Evolutionary conservation across 2,113 vertebrate species (phyloP), one percentile per base, ranked within the genome.

Genomic region (Rhynchomys soricoides): DNA sequence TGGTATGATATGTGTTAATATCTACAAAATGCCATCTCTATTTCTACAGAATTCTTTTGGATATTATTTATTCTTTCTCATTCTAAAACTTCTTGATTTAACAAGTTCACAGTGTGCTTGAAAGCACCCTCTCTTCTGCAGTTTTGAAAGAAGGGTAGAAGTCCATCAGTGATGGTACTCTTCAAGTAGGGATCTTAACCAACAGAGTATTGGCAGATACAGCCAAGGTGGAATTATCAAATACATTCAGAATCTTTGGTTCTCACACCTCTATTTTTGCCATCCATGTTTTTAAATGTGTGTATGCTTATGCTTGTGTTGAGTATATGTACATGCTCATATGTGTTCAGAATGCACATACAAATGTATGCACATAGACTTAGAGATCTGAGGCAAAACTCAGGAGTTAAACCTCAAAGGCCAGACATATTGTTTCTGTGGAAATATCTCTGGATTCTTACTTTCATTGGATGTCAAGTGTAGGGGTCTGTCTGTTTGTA

Each of bases 1-100:
- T 89, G 17, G n/a, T 17, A 29, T 62, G 37, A 73, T 37, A 85
- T 16, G 31, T 31, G 74, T 13, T 81, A 88, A 8, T 68, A 77
- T 11, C 16, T n/a, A 22, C 3, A 48, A 8, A 79, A 37, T 71
- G 0, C 1, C 78, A 10, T 2, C 34, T 17, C 16, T 17, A 0
- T 62, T 5, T 37, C 48, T 21, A 3, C 66, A 11, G 52, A 26
- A 52, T 3, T 66, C 2, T 64, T 24, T 1, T 40, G n/a, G 12
- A 55, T 82, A 26, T 5, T 73, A 8, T 66, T 57, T 75, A 70
- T 59, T 71, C 11, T 73, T 10, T 3, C 2, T 59, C 7, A 59
- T 59, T 31, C 15, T 88, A 66, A 52, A 64, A 50, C 7, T 62
- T 55, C 8, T n/a, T 19, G 15, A 66, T 5, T 22, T 50, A 81